Evolutionary conservation across 2,113 vertebrate species (phyloP).

Genomic region (Ellobius talpinus): DNA sequence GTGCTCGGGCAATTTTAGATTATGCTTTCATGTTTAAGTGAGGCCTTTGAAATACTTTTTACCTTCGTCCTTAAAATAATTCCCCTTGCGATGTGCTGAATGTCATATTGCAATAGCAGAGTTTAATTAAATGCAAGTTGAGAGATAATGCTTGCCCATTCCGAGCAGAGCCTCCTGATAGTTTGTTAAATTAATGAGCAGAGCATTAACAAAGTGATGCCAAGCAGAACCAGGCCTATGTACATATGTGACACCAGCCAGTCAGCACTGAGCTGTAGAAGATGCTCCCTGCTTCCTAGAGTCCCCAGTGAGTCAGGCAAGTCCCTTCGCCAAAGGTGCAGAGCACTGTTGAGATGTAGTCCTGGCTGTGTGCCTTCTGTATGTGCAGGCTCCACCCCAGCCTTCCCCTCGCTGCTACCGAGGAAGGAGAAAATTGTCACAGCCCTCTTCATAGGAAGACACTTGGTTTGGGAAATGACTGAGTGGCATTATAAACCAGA

Average conservation of each 20-base stretch:
- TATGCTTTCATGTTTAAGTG: conserved; percentile 81
- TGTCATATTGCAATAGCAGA: conserved; percentile 80
- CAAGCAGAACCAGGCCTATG: conserved; percentile 76
- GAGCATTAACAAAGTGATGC: conserved; percentile 80
- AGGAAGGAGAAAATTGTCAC: accelerated
- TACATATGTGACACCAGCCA: conserved; percentile 68
- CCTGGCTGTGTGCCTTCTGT: accelerated
- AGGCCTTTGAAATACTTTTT: conserved; percentile 81
- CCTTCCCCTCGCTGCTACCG: neutral
- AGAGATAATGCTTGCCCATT: conserved; percentile 85
- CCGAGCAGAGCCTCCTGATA: conserved; percentile 83
- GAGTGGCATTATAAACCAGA: neutral
- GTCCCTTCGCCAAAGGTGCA: neutral
- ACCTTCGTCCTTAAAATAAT: conserved; percentile 84
- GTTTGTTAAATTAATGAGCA: conserved; percentile 86
- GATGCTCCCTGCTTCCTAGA: conserved; percentile 51
- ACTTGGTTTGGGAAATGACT: neutral
- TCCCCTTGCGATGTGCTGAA: conserved; percentile 84
- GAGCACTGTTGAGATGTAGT: neutral
- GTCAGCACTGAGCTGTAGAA: conserved; percentile 20
- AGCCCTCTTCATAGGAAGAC: neutral
- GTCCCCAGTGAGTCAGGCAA: neutral
- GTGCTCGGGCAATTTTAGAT: conserved; percentile 82
- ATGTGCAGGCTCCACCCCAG: accelerated
- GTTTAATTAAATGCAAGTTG: conserved; percentile 88